phyloP scores from a whole-genome alignment of 2,888 invertebrate genomes.

The Plagodis dolabraria region DNA sequence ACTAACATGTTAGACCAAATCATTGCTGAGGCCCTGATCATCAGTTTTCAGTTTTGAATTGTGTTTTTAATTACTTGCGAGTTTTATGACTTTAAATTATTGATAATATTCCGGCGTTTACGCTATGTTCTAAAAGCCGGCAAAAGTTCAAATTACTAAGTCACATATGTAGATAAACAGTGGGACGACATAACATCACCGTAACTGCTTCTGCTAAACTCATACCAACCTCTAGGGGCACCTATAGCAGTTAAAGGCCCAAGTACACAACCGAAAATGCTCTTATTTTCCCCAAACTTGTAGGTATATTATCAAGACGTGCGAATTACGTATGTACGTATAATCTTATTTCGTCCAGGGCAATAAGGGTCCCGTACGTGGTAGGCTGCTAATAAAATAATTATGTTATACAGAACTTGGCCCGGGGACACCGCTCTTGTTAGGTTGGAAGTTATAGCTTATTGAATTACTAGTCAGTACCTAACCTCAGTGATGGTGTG shows the following conservation, averaged over 20 bases:
- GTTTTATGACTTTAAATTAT: too few species aligned
- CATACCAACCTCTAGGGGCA: slow-evolving; percentile 10
- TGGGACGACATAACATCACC: too few species aligned
- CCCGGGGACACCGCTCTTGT: slow-evolving; percentile 37
- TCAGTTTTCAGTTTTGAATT: too few species aligned
- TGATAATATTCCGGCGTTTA: too few species aligned
- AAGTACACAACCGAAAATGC: slow-evolving; percentile 10
- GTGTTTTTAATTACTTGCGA: too few species aligned
- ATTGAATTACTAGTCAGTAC: slow-evolving; percentile 18
- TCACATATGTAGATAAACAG: too few species aligned
- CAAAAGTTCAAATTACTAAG: too few species aligned
- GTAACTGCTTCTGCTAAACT: neutral
- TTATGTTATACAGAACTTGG: slow-evolving; percentile 46
- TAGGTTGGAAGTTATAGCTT: slow-evolving; percentile 29
- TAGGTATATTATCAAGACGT: slow-evolving; percentile 39
- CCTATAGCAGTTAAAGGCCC: slow-evolving; percentile 1
- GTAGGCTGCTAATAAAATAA: slow-evolving; percentile 59
- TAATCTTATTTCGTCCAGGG: slow-evolving; percentile 41
- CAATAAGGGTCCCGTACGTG: slow-evolving; percentile 40
- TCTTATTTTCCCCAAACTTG: slow-evolving; percentile 23
- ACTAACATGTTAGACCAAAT: too few species aligned
- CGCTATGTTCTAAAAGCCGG: too few species aligned
- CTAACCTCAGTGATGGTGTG: too few species aligned
- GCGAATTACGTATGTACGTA: slow-evolving; percentile 39
- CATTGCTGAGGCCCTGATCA: too few species aligned